Conservation (phyloP, 2,113 vertebrate species). For the Ictalurus punctatus region DNA sequence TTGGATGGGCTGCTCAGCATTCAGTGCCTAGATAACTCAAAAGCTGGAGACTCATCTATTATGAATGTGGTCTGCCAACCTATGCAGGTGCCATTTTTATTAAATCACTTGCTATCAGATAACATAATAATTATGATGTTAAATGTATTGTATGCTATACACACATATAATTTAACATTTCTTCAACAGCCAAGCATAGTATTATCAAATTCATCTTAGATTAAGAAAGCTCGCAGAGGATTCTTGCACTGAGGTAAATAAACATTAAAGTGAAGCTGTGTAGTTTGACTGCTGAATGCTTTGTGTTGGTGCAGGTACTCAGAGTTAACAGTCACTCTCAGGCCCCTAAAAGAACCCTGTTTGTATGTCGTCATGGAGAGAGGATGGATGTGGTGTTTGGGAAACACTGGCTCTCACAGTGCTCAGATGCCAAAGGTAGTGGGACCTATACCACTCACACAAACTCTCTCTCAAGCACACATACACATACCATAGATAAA, state of each 20-base stretch:
- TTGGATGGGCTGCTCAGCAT: conserved; percentile 63
- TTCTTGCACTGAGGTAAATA: neutral
- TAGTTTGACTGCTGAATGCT: neutral
- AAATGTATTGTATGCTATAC: neutral
- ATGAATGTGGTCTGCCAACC: conserved; percentile 88
- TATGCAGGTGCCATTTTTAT: conserved; percentile 78
- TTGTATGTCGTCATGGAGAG: conserved; percentile 95
- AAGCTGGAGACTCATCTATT: conserved; percentile 73
- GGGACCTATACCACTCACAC: neutral
- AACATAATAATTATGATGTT: neutral
- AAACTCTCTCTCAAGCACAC: neutral
- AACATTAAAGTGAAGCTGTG: neutral
- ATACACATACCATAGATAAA: neutral
- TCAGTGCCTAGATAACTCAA: conserved; percentile 80
- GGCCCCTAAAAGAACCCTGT: conserved; percentile 85
- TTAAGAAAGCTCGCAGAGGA: neutral
- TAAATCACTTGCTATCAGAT: neutral
- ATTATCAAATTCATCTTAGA: neutral
- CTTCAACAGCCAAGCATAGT: neutral
- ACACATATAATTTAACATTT: neutral
- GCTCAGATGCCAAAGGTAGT: conserved; percentile 94
- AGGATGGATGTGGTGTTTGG: conserved; percentile 99
- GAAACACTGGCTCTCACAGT: conserved; percentile 95
- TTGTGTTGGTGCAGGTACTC: conserved; percentile 72
- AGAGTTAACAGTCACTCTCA: conserved; percentile 75